phyloP scores from a whole-genome alignment of 2,113 vertebrate genomes.

The Heterocephalus glaber region DNA sequence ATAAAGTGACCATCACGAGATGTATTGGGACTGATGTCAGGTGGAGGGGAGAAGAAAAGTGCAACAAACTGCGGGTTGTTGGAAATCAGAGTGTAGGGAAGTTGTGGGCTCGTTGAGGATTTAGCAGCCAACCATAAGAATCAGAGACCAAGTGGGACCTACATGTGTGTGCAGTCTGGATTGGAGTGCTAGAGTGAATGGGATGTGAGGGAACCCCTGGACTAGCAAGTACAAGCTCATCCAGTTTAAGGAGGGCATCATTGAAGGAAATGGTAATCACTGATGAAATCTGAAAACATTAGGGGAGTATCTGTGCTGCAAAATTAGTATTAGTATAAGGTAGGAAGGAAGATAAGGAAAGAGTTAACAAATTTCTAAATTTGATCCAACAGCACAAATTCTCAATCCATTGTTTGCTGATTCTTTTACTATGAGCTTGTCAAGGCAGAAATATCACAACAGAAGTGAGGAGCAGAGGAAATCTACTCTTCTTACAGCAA shows the following conservation, averaged over 20 bases:
- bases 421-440: too few relatives aligned
- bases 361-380: neutral
- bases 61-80: neutral
- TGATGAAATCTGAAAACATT: neutral
- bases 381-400: neutral
- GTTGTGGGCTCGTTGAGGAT: neutral
- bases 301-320: too few relatives aligned
- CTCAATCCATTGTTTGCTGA: too few relatives aligned
- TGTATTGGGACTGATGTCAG: rapidly evolving
- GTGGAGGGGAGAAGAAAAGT: neutral
- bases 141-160: neutral
- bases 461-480: too few relatives aligned
- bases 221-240: neutral
- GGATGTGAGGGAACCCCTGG: neutral
- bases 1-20: too few relatives aligned
- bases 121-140: neutral
- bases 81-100: neutral
- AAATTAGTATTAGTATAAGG: neutral
- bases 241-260: neutral
- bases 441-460: too few relatives aligned
- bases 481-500: too few relatives aligned
- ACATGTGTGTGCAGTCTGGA: rapidly evolving
- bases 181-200: neutral
- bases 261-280: neutral
- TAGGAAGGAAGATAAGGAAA: neutral